Conservation (phyloP, 2,797 vertebrate genomes). For the Scarus forsteni region DNA sequence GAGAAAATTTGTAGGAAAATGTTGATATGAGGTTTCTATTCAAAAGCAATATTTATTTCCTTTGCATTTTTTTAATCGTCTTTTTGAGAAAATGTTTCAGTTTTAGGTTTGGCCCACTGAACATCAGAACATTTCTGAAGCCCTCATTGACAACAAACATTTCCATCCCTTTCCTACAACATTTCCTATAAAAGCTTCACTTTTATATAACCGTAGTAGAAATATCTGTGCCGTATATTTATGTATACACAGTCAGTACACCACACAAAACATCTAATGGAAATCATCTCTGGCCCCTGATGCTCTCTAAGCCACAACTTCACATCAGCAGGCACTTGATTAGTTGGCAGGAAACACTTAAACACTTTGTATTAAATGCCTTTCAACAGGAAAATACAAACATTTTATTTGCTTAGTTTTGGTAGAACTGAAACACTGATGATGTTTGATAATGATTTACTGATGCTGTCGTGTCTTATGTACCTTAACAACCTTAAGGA, state of each 20-base stretch:
- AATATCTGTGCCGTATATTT: conserved; percentile 1
- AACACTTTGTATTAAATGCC: conserved; percentile 41
- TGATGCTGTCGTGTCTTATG: not conserved
- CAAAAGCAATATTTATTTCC: too few species aligned
- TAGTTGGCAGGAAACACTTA: conserved; percentile 31
- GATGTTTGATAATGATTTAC: not conserved
- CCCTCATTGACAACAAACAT: too few species aligned
- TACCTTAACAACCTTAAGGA: not conserved
- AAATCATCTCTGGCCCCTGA: conserved; percentile 28
- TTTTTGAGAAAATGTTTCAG: not conserved
- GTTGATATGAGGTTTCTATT: too few species aligned
- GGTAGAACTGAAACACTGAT: not conserved
- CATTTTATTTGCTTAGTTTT: conserved; percentile 3
- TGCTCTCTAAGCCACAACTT: conserved; percentile 39
- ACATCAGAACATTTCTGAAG: too few species aligned
- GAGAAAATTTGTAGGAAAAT: too few species aligned
- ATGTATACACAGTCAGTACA: not conserved
- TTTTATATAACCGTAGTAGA: conserved; percentile 5
- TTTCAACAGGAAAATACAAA: conserved; percentile 8
- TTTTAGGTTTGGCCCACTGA: too few species aligned
- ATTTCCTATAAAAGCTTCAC: too few species aligned
- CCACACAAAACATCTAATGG: conserved; percentile 24
- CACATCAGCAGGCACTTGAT: conserved; percentile 42
- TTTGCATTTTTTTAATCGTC: too few species aligned
- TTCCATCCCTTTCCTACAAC: too few species aligned